phyloP scores from a whole-genome alignment of 1,140 invertebrate genomes.

The Dinoponera quadriceps region DNA sequence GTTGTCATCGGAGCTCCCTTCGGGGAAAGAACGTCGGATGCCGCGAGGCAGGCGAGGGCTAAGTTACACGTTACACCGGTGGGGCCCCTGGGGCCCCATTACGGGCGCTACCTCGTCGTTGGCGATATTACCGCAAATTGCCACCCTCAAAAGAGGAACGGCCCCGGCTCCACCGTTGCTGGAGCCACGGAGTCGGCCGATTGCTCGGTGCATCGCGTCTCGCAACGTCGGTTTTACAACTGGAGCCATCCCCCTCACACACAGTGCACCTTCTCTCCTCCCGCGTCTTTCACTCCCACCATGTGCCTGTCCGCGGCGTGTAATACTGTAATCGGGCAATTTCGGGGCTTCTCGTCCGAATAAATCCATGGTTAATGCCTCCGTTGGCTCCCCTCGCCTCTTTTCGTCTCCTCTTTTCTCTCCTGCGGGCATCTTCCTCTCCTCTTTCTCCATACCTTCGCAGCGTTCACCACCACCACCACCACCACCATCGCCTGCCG shows the following conservation, averaged over 20 bases:
- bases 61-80: slow-evolving; percentile 73
- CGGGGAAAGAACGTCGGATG: slow-evolving; percentile 52
- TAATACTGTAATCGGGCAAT: slow-evolving; percentile 85
- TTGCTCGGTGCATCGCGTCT: slow-evolving; percentile 75
- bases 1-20: slow-evolving; percentile 72
- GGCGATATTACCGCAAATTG: slow-evolving; percentile 86
- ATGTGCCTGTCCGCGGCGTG: slow-evolving; percentile 67
- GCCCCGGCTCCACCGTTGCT: slow-evolving; percentile 76
- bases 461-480: slow-evolving; percentile 29
- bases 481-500: too few relatives aligned
- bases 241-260: slow-evolving; percentile 53
- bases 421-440: slow-evolving; percentile 43
- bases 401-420: slow-evolving; percentile 48
- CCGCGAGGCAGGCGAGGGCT: slow-evolving; percentile 59
- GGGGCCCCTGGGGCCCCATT: slow-evolving; percentile 78
- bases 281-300: slow-evolving; percentile 36
- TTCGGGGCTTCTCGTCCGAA: slow-evolving; percentile 81
- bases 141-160: slow-evolving; percentile 84
- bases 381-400: slow-evolving; percentile 33
- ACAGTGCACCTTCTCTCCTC: slow-evolving; percentile 38
- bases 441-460: slow-evolving; percentile 5
- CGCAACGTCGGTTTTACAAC: slow-evolving; percentile 81
- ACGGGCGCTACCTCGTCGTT: slow-evolving; percentile 83
- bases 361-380: slow-evolving; percentile 84
- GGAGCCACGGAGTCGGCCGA: slow-evolving; percentile 67